Evolutionary conservation across 2,113 vertebrate genomes (phyloP), one percentile per base, ranked within the genome.

Genomic region (Ciconia maguari): DNA sequence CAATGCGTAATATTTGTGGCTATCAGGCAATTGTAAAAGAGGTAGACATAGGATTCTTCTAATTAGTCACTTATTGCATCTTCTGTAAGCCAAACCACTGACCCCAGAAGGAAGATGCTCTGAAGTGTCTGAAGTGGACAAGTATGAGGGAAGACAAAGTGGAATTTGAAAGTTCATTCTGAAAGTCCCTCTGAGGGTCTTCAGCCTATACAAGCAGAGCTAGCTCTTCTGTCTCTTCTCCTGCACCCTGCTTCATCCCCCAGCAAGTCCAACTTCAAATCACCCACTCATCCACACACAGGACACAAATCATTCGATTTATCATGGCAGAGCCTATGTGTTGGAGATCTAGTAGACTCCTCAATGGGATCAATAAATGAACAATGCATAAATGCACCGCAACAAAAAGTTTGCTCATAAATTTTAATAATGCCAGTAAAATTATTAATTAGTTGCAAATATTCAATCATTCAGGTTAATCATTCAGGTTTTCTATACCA

Each of bases 131-230:
- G 27, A 80, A 44, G 17, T 7, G 16, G 62, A 66, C 32, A 81
- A 58, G 8, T 14, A 70, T 0, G 0, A 79, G 11, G 10, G 29
- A 87, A 82, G 22, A 4, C 4, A 1, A 89, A 71, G 17, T 20
- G 7, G 30, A 69, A 6, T 20, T 20, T 52, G 25, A 25, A 86
- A 86, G 34, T 24, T 78, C 15, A 18, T 36, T 26, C 32, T n/a
- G 19, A 44, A 93, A 71, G 18, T 24, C 19, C 13, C 6, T 75
- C 44, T 51, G 41, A 61, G 18, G 21, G 27, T 38, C n/a, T 79
- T 54, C 34, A 85, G 12, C 9, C 32, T 66, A 16, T 0, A 5
- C 13, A 84, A 65, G 38, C 15, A 83, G 21, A 54, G 3, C 7
- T 20, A 49, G 14, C 20, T 72, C 61, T 75, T 84, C 44, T 29